Evolutionary conservation across 2,113 vertebrate genomes (phyloP).

Genomic region (Clarias batrachus): DNA sequence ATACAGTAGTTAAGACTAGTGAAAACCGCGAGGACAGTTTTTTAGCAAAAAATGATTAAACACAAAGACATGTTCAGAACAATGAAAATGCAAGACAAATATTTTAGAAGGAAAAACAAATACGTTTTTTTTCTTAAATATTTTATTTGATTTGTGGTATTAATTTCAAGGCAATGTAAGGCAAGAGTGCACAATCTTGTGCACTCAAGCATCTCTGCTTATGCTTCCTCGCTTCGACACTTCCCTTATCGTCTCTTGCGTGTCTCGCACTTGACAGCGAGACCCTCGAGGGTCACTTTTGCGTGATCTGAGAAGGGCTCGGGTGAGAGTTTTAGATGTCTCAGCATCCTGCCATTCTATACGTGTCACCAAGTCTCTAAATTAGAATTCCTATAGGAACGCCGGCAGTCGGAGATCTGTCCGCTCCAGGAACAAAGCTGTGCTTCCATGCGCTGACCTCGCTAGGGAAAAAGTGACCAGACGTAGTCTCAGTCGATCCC

Average conservation of each 20-base stretch:
- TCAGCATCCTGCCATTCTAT: slow-evolving; percentile 70
- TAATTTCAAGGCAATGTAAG: background rate
- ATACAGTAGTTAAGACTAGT: background rate
- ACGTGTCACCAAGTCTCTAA: slow-evolving; percentile 65
- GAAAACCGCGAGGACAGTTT: background rate
- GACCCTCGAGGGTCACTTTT: slow-evolving; percentile 38
- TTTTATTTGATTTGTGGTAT: no score
- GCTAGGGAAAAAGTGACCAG: slow-evolving; percentile 50
- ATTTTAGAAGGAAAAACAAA: background rate
- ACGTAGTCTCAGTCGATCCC: slow-evolving; percentile 25
- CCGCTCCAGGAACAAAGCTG: slow-evolving; percentile 36
- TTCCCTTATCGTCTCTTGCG: background rate
- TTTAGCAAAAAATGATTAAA: background rate
- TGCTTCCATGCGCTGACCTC: slow-evolving; percentile 55
- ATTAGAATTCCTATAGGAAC: slow-evolving; percentile 57
- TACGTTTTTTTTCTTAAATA: background rate
- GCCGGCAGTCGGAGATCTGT: slow-evolving; percentile 62
- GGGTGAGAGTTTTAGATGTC: slow-evolving; percentile 60
- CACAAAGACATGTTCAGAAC: background rate
- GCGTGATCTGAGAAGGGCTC: slow-evolving; percentile 58
- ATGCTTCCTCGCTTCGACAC: background rate
- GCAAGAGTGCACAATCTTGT: background rate
- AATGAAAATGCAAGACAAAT: background rate
- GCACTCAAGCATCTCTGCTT: background rate
- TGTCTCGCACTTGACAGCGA: background rate